Conservation (phyloP, 92 coral and sea anemone species). For the Anthopleura xanthogrammica region DNA sequence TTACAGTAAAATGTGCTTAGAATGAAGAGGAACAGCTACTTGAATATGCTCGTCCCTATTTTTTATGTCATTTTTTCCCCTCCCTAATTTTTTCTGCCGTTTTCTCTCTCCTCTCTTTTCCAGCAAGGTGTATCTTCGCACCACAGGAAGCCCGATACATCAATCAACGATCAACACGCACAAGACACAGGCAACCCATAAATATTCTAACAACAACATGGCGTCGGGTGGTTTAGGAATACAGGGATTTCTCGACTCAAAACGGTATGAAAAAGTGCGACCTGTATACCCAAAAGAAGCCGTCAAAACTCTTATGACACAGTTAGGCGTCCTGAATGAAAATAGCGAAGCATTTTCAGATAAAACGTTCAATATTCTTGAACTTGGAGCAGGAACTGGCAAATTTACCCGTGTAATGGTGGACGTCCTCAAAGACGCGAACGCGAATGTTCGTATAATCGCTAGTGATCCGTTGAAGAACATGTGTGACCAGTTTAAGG, state of each 20-base stretch:
- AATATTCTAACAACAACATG: neutral
- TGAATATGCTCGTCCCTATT: too few relatives aligned
- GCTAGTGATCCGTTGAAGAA: conserved; percentile 58
- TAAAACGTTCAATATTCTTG: conserved; percentile 45
- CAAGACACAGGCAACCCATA: neutral
- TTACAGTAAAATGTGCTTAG: too few relatives aligned
- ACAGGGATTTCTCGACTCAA: conserved; percentile 51
- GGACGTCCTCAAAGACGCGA: conserved; percentile 40
- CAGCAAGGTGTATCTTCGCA: too few relatives aligned
- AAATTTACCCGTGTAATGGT: conserved; percentile 65
- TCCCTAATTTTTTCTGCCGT: too few relatives aligned
- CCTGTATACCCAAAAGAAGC: conserved; percentile 50
- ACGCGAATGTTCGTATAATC: conserved; percentile 40
- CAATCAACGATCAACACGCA: too few relatives aligned
- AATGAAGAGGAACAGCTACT: too few relatives aligned
- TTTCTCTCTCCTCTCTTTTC: too few relatives aligned
- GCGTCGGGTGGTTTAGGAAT: conserved; percentile 28
- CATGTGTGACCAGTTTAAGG: conserved; percentile 59
- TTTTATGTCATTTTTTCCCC: too few relatives aligned
- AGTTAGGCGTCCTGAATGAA: conserved; percentile 43
- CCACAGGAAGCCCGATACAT: too few relatives aligned
- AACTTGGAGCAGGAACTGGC: conserved; percentile 77
- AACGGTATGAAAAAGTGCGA: conserved; percentile 59
- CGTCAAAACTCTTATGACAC: conserved; percentile 49
- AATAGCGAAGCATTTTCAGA: neutral